Conservation (phyloP, 1,140 invertebrate genomes). For the Leptinotarsa defecta region DNA sequence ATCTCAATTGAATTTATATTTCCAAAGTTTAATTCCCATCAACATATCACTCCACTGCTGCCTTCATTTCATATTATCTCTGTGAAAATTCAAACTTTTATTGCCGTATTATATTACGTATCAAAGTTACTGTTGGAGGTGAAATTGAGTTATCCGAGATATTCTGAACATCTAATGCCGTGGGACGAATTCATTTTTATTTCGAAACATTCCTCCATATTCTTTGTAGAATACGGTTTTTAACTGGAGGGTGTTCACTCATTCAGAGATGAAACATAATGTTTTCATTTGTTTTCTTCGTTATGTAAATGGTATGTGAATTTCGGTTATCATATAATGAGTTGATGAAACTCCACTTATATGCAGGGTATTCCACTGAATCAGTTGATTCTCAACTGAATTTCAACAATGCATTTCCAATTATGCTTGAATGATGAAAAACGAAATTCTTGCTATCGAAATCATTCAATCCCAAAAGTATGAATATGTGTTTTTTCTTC, state of each 20-base stretch:
- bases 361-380: too few species aligned
- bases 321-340: too few species aligned
- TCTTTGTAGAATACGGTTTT: background rate
- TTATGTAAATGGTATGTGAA: background rate
- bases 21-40: background rate
- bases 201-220: background rate
- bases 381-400: too few species aligned
- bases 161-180: slow-evolving; percentile 5
- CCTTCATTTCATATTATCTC: background rate
- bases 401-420: too few species aligned
- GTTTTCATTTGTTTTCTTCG: background rate
- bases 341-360: too few species aligned
- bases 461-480: too few species aligned
- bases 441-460: too few species aligned
- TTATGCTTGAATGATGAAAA: too few species aligned
- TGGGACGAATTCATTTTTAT: slow-evolving; percentile 1
- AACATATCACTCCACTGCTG: background rate
- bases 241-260: background rate
- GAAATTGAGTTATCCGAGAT: slow-evolving; percentile 1
- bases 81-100: background rate
- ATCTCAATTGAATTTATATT: background rate
- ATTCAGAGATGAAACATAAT: background rate
- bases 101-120: background rate
- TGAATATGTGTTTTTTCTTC: too few species aligned
- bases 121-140: background rate